These are phyloP conservation scores for Probosciger aterrimus DNA, from an alignment of 2,113 vertebrate genomes.

Conservation along the genomic window DNA sequence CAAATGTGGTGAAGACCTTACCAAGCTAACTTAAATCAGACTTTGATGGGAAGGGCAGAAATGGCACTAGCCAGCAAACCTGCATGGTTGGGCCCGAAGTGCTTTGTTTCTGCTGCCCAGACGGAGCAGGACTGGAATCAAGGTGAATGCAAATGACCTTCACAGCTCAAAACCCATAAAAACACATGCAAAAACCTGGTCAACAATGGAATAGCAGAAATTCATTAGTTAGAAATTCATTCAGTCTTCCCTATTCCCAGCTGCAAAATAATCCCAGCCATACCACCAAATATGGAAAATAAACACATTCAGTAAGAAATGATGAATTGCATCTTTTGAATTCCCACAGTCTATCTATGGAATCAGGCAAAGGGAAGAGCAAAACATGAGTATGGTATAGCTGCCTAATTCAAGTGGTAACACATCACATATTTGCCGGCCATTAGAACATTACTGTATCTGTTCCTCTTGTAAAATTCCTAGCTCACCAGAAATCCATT, in stretches of 20 bases:
- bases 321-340: neutral
- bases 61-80: neutral
- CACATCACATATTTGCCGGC: neutral
- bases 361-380: neutral
- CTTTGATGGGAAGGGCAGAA: neutral
- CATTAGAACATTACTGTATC: neutral
- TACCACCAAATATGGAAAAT: neutral
- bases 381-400: neutral
- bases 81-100: neutral
- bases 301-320: neutral
- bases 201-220: neutral
- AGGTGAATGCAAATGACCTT: neutral
- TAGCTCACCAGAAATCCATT: slow-evolving; percentile 50
- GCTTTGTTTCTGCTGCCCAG: neutral
- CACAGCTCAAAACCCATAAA: neutral
- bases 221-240: neutral
- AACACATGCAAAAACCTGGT: neutral
- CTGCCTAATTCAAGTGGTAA: neutral
- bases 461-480: slow-evolving; percentile 9
- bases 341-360: neutral
- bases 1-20: neutral
- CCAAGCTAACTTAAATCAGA: neutral
- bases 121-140: neutral
- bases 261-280: neutral
- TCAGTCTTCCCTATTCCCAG: neutral